Conservation (phyloP, 1,140 invertebrate species). For the Scaptomyza graminum region DNA sequence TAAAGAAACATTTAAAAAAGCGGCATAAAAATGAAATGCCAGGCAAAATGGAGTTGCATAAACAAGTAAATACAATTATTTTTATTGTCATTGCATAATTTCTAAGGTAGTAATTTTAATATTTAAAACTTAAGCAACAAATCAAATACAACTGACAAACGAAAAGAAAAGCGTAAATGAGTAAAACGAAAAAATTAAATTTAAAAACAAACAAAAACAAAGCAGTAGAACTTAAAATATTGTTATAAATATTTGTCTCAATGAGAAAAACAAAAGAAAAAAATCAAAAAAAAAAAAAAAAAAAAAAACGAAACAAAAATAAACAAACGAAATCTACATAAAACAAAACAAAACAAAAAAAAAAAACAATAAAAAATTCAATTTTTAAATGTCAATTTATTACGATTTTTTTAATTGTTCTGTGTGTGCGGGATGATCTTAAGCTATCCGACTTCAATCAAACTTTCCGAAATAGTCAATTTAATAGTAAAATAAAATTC, state of each 20-base stretch:
- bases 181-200: constrained; percentile 24
- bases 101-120: constrained; percentile 81
- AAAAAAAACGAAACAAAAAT: constrained; percentile 20
- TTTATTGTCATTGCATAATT: constrained; percentile 83
- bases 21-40: constrained; percentile 7
- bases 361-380: constrained; percentile 51
- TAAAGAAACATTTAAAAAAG: constrained; percentile 21
- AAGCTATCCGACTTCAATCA: no score
- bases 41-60: constrained; percentile 49
- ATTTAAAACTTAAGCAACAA: constrained; percentile 71
- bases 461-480: no score
- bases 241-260: constrained; percentile 81
- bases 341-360: constrained; percentile 57
- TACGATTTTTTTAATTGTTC: neutral
- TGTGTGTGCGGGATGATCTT: no score
- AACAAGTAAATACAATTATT: constrained; percentile 63
- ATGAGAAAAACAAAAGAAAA: constrained; percentile 60
- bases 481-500: no score
- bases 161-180: constrained; percentile 41
- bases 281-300: constrained; percentile 24
- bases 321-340: constrained; percentile 43
- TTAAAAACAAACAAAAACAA: constrained; percentile 30
- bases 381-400: neutral
- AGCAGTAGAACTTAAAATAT: constrained; percentile 75
- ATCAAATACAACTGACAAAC: constrained; percentile 55